A percentile compares a stretch with the other conserved stretches of the same genome.
Conservation (phyloP, 2,888 invertebrate genomes). For the Allophyes oxyacanthae region DNA sequence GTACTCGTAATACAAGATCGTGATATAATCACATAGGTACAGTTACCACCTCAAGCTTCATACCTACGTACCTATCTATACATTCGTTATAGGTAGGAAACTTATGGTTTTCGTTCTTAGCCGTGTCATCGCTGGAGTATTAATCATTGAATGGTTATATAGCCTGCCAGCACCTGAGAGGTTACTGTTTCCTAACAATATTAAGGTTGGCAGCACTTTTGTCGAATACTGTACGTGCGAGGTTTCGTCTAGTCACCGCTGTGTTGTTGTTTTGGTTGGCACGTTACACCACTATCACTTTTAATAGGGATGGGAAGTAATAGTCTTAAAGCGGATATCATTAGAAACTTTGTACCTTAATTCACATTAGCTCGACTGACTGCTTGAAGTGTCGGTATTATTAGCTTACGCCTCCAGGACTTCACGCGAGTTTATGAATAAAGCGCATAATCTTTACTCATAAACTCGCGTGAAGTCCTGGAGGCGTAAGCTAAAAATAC, state of each 20-base stretch:
- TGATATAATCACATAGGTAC: constrained; percentile 21
- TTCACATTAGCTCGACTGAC: no score
- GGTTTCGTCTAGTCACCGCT: constrained; percentile 66
- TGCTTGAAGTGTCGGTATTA: no score
- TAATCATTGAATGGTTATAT: constrained; percentile 83
- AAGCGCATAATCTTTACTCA: no score
- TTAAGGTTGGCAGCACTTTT: constrained; percentile 74
- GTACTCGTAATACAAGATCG: not conserved
- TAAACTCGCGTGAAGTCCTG: no score
- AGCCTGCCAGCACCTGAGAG: constrained; percentile 77
- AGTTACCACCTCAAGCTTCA: constrained; percentile 31
- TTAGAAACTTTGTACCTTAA: not conserved
- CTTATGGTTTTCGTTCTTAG: constrained; percentile 70
- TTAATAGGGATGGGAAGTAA: constrained; percentile 21
- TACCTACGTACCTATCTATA: constrained; percentile 35
- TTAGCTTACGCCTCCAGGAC: no score
- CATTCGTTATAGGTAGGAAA: constrained; percentile 56
- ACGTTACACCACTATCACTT: constrained; percentile 45
- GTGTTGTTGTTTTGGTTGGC: constrained; percentile 54
- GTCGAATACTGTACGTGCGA: constrained; percentile 61
- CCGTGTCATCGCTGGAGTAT: constrained; percentile 78
- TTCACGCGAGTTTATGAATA: no score
- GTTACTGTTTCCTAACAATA: constrained; percentile 78
- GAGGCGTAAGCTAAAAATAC: no score
- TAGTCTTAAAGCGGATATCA: constrained; percentile 9